Percentiles rank a stretch among this genome's conserved stretches.
phyloP scores from a whole-genome alignment of 2,113 vertebrate genomes.

The Poeciliopsis retropinna region DNA sequence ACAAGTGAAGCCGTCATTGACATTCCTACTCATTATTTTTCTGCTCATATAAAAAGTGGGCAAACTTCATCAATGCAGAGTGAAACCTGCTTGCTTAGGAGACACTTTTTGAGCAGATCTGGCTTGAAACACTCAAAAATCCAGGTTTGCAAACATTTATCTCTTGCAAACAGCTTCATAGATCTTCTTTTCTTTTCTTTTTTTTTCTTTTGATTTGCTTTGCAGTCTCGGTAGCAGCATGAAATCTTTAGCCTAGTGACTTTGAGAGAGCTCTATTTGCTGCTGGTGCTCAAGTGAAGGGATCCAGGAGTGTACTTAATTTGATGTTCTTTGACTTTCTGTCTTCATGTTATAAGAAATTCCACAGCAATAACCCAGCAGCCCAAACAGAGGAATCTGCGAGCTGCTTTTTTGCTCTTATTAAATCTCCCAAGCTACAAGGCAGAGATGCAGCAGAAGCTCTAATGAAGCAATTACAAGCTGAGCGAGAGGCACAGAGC shows the following conservation, averaged over 20 bases:
- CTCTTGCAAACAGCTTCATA: neutral
- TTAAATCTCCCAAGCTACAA: slow-evolving; percentile 71
- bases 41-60: neutral
- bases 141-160: neutral
- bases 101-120: neutral
- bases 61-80: neutral
- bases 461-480: slow-evolving; percentile 70
- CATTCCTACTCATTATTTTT: too few relatives aligned
- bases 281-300: slow-evolving; percentile 14
- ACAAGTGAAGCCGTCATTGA: too few relatives aligned
- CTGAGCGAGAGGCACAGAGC: slow-evolving; percentile 33
- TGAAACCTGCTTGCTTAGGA: too few relatives aligned
- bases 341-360: slow-evolving; percentile 73
- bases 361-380: slow-evolving; percentile 66
- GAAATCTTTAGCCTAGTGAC: slow-evolving; percentile 35
- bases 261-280: slow-evolving; percentile 16
- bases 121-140: neutral
- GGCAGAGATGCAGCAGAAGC: slow-evolving; percentile 49
- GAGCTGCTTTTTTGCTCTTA: slow-evolving; percentile 56
- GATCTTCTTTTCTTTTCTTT: neutral
- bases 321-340: slow-evolving; percentile 62
- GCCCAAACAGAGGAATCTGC: slow-evolving; percentile 51
- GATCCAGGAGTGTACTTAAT: slow-evolving; percentile 50
- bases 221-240: slow-evolving; percentile 24
- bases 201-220: slow-evolving; percentile 12